These are phyloP conservation scores for Tridacna gigas DNA, from an alignment of 2,888 invertebrate genomes.

Conservation along the genomic window DNA sequence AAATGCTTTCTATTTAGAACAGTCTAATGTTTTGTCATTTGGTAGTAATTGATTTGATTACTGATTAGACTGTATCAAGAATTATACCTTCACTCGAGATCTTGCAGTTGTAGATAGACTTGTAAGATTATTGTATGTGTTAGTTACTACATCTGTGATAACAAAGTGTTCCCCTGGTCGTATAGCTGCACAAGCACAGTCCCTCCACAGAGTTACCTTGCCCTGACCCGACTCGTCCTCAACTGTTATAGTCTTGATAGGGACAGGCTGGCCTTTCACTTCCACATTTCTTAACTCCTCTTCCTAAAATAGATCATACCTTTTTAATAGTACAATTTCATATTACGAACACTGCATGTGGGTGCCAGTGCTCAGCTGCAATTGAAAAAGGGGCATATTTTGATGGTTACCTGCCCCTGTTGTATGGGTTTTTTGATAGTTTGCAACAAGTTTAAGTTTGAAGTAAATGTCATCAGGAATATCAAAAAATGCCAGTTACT, in stretches of 20 bases:
- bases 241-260: neutral
- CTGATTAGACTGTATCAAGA: too few relatives aligned
- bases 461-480: too few relatives aligned
- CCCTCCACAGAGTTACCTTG: neutral
- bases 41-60: too few relatives aligned
- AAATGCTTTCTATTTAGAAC: too few relatives aligned
- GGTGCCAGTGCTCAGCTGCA: too few relatives aligned
- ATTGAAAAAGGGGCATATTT: too few relatives aligned
- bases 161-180: neutral
- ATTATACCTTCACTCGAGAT: neutral
- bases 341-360: too few relatives aligned
- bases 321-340: neutral
- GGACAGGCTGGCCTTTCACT: neutral
- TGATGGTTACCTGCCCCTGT: too few relatives aligned
- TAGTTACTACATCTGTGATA: neutral
- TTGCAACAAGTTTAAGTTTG: too few relatives aligned
- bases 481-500: too few relatives aligned
- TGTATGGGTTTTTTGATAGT: too few relatives aligned
- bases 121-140: constrained; percentile 2
- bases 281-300: neutral
- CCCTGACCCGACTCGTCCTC: neutral
- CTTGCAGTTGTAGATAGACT: neutral
- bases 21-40: too few relatives aligned
- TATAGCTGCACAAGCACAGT: neutral
- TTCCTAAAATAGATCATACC: neutral